phyloP scores from a whole-genome alignment of 2,797 vertebrate species.

The Macrochelys suwanniensis region DNA sequence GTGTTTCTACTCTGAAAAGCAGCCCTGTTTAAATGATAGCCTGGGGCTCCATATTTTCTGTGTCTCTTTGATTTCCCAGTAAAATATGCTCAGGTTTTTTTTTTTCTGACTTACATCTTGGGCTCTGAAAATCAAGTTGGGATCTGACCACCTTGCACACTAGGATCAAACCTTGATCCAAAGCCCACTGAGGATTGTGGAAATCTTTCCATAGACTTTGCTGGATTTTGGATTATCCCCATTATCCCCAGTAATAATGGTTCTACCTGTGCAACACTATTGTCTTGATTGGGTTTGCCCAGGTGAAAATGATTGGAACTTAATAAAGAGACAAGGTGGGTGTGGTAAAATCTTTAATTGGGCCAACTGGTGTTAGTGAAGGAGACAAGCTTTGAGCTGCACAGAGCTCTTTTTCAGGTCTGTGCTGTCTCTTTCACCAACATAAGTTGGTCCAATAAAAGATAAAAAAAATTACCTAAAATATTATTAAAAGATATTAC shows the following conservation, averaged over 20 bases:
- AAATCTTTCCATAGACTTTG: rapidly evolving
- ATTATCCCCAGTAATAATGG: rapidly evolving
- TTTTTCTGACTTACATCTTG: not conserved
- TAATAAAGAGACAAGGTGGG: not conserved
- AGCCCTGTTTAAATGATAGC: not conserved
- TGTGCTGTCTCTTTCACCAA: not conserved
- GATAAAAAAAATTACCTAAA: not conserved
- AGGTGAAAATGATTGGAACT: not conserved
- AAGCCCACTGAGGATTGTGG: not conserved
- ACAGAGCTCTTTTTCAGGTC: not conserved
- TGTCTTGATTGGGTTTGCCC: not conserved
- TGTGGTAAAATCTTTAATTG: not conserved
- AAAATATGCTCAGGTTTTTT: not conserved
- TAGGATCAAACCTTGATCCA: not conserved
- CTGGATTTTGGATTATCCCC: not conserved
- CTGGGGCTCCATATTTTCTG: not conserved
- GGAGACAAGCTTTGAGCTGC: not conserved
- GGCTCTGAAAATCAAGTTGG: not conserved
- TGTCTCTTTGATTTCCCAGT: not conserved
- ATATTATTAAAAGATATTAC: not conserved
- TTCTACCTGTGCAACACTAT: not conserved
- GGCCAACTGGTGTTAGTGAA: not conserved
- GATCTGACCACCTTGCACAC: not conserved
- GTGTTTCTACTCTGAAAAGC: not conserved
- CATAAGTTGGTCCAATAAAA: too few species aligned